Conservation (phyloP, 1,140 invertebrate genomes). For the Megathymus violae region DNA sequence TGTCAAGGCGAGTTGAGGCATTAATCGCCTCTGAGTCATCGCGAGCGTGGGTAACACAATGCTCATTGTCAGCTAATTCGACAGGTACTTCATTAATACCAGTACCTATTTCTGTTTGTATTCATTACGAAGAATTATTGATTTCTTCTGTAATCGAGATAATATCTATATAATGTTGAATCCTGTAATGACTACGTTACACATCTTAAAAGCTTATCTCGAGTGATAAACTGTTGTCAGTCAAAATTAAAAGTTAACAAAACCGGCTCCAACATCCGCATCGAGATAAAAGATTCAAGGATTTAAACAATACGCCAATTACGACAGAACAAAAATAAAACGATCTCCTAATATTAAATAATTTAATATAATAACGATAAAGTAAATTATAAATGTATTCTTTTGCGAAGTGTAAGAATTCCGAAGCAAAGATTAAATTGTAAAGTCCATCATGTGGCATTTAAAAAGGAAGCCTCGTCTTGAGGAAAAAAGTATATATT, state of each 20-base stretch:
- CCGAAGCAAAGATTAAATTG: neutral
- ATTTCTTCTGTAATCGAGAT: too few species aligned
- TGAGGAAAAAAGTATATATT: too few species aligned
- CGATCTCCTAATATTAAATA: neutral
- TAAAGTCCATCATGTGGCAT: too few species aligned
- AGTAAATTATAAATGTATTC: neutral
- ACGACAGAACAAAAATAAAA: neutral
- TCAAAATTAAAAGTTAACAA: neutral
- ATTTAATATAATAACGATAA: neutral
- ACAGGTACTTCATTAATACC: constrained; percentile 48
- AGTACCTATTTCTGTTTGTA: constrained; percentile 1
- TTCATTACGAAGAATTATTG: too few species aligned
- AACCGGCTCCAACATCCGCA: neutral
- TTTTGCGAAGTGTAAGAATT: neutral
- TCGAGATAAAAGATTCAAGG: neutral
- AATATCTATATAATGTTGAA: neutral
- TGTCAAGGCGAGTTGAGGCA: constrained; percentile 40
- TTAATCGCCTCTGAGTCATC: constrained; percentile 60
- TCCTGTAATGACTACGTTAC: neutral
- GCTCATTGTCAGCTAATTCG: constrained; percentile 52
- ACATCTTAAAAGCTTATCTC: neutral
- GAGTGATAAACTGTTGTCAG: neutral
- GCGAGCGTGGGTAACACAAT: constrained; percentile 54
- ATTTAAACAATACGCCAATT: neutral
- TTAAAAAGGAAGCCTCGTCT: too few species aligned